Base-by-base conservation (phyloP, 2,797 vertebrate species). In the Chrysocyon brachyurus region DNA sequence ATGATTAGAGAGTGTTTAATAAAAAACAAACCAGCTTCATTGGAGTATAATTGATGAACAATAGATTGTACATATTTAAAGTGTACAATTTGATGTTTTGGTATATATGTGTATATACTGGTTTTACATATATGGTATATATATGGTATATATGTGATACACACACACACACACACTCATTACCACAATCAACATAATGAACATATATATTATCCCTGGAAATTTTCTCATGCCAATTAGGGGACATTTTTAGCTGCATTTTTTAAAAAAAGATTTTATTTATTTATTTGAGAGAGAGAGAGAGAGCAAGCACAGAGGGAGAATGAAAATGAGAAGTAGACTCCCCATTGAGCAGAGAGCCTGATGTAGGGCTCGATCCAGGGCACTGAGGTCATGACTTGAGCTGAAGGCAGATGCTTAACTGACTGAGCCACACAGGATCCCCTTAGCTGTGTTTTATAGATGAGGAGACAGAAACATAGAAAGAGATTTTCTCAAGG, bases 51-150 rank as follows among this genome's bases (percentile, higher is more conserved):
- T 49, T 77, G 46, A 49, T 4, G 0, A 77, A 93, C 26, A 87
- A n/a, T 77, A 88, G 66, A 77, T 33, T 64, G 26, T 26, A 46
- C 26, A 15, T 77, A 68, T 79, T 84, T 95, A 81, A 94, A 81
- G 85, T 21, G 49, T 52, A 31, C 46, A 52, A 46, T 31, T 90
- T 70, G 89, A 64, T 54, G 21, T 89, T 64, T 86, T 94, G 92
- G 72, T 4, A 59, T 16, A 86, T 31, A 2, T 12, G 15, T 16
- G 5, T 90, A 24, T 64, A 28, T 11, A 40, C 49, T 52, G 72
- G 2, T 73, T 26, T 16, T 19, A 19, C 54, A 5, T 68, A 4
- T 61, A 11, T n/a, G 15, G 12, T 54, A 19, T 63, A 5, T 68
- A 3, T 61, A 6, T n/a, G 15, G 6, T 56, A 31, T 57, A 36